Conservation (phyloP, 2,797 vertebrate species). For the Nyctibius grandis region DNA sequence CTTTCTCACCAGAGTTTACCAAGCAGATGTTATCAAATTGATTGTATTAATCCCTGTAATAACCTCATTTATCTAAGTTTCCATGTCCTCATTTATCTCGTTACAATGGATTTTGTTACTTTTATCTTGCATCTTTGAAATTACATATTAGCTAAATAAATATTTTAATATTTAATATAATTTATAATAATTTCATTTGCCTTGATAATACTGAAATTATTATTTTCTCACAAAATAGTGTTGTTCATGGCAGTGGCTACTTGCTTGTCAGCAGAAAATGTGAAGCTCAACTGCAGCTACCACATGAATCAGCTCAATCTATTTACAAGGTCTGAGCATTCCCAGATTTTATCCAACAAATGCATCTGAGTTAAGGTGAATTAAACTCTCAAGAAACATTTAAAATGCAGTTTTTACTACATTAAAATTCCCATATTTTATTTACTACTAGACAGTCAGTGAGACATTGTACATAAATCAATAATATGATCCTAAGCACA, state of each 20-base stretch:
- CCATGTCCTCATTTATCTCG: background rate
- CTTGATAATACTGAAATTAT: background rate
- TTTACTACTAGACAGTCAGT: background rate
- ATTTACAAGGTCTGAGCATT: background rate
- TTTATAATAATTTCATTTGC: background rate
- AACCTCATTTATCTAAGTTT: background rate
- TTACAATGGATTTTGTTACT: background rate
- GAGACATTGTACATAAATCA: conserved; percentile 12
- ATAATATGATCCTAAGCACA: background rate
- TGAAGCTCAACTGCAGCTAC: background rate
- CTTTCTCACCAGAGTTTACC: background rate
- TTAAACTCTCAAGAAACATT: background rate
- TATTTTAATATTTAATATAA: background rate
- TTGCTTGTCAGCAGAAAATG: background rate
- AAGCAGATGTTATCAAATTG: background rate
- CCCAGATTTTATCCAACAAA: background rate
- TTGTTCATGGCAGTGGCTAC: background rate
- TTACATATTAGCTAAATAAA: background rate
- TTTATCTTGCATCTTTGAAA: background rate
- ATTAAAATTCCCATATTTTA: background rate
- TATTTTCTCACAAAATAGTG: background rate
- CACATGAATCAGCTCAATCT: background rate
- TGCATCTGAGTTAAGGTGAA: background rate
- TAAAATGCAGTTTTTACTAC: background rate
- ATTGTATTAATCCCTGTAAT: background rate